These are phyloP conservation scores for Drosophila monieri DNA, from an alignment of 2,888 invertebrate species.

Conservation along the genomic window DNA sequence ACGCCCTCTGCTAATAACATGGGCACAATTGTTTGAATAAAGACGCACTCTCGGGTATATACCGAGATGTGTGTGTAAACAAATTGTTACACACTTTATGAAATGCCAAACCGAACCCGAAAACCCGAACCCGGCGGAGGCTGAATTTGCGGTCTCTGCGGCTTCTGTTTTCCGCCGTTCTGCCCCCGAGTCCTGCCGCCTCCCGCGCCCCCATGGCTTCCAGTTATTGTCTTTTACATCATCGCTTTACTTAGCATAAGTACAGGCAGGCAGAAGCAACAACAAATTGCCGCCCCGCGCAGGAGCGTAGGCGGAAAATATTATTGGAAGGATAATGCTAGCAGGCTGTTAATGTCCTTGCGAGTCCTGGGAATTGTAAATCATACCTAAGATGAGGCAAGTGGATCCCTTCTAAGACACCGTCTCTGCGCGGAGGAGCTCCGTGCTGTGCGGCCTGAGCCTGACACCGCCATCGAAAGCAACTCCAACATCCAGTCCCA, in stretches of 20 bases:
- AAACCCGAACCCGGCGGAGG: constrained; percentile 14
- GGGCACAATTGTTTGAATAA: neutral
- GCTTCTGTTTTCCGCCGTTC: constrained; percentile 43
- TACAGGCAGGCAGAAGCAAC: constrained; percentile 60
- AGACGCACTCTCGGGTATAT: constrained; percentile 14
- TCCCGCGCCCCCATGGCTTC: constrained; percentile 6
- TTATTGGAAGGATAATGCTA: neutral
- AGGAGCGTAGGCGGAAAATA: neutral
- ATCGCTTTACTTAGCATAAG: constrained; percentile 78
- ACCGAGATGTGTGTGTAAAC: constrained; percentile 57
- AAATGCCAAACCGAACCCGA: constrained; percentile 54
- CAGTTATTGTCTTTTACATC: constrained; percentile 77
- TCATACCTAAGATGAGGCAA: neutral
- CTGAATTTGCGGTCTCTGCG: constrained; percentile 67
- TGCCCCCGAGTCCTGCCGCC: neutral
- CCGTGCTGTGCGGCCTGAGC: constrained; percentile 71
- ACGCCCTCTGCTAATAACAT: constrained; percentile 4
- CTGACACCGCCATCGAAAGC: constrained; percentile 55
- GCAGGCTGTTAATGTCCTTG: neutral
- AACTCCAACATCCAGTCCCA: constrained; percentile 26
- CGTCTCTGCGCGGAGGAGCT: neutral
- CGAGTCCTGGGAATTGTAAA: neutral
- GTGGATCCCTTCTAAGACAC: neutral
- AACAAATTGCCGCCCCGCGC: constrained; percentile 63
- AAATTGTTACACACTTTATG: constrained; percentile 73